These are phyloP conservation scores for Syrphus vitripennis DNA, from an alignment of 2,888 invertebrate genomes.

Conservation along the genomic window DNA sequence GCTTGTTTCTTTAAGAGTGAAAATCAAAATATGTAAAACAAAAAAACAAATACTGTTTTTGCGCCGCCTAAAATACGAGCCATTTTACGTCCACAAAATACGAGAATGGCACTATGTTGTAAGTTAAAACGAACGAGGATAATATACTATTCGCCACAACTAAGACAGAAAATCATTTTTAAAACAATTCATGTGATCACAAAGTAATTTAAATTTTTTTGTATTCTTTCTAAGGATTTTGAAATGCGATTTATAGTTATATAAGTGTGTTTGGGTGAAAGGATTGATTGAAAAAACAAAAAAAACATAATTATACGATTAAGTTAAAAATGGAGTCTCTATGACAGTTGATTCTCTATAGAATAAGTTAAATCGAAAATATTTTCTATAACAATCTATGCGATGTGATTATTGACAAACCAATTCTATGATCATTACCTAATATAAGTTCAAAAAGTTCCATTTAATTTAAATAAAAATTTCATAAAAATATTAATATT, in stretches of 20 bases:
- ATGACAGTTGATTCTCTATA: constrained; percentile 28
- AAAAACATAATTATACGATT: neutral
- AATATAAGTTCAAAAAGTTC: neutral
- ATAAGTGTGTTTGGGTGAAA: constrained; percentile 62
- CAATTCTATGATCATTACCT: neutral
- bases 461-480: neutral
- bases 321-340: constrained; percentile 9
- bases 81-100: constrained; percentile 19
- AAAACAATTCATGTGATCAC: constrained; percentile 70
- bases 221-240: constrained; percentile 54
- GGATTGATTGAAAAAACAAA: constrained; percentile 36
- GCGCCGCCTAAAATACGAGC: constrained; percentile 28
- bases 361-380: constrained; percentile 12
- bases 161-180: constrained; percentile 68
- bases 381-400: neutral
- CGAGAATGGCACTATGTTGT: neutral
- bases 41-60: neutral
- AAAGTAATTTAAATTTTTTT: constrained; percentile 51
- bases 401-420: neutral
- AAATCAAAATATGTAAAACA: constrained; percentile 54
- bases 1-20: constrained; percentile 65
- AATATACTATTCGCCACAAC: constrained; percentile 43
- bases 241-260: constrained; percentile 33
- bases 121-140: constrained; percentile 24
- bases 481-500: neutral